Conservation (phyloP, 53 echinoderm and acorn worm genomes). For the Zoroaster sp. region DNA sequence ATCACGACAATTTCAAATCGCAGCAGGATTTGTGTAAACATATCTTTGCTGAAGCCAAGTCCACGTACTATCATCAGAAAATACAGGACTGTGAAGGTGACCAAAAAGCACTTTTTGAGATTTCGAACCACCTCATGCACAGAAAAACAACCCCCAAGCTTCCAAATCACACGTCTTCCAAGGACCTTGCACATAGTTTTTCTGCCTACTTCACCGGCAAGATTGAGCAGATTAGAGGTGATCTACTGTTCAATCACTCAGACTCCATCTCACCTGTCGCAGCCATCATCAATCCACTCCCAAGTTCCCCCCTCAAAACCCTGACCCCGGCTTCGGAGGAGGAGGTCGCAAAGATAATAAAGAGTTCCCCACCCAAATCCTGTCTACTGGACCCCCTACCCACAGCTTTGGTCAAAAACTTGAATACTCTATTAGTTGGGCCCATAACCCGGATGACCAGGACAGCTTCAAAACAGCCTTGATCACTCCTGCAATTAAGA, state of each 20-base stretch:
- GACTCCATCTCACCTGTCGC: not conserved
- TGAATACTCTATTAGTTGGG: not conserved
- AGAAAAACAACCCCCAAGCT: not conserved
- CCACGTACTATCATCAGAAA: slow-evolving; percentile 15
- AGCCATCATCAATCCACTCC: not conserved
- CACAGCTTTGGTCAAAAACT: slow-evolving; percentile 5
- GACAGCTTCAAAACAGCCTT: slow-evolving; percentile 17
- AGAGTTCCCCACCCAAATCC: slow-evolving; percentile 9
- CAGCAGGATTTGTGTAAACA: slow-evolving; percentile 19
- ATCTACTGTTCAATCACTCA: not conserved
- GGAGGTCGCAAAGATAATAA: slow-evolving; percentile 20
- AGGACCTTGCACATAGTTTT: slow-evolving; percentile 2
- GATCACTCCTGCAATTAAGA: slow-evolving; percentile 48
- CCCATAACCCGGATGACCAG: not conserved
- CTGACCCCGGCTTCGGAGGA: not conserved
- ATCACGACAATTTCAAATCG: slow-evolving; percentile 22
- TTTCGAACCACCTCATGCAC: slow-evolving; percentile 24
- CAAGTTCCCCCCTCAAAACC: not conserved
- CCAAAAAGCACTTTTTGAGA: slow-evolving; percentile 8
- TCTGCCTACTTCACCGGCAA: not conserved
- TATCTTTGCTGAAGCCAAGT: slow-evolving; percentile 4
- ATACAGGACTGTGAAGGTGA: slow-evolving; percentile 7
- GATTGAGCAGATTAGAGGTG: slow-evolving; percentile 4
- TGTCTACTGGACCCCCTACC: slow-evolving; percentile 36
- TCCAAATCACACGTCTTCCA: not conserved